Evolutionary conservation across 2,888 invertebrate genomes (phyloP), one percentile per base, ranked within the genome.

Genomic region (Gymnocheta viridis): DNA sequence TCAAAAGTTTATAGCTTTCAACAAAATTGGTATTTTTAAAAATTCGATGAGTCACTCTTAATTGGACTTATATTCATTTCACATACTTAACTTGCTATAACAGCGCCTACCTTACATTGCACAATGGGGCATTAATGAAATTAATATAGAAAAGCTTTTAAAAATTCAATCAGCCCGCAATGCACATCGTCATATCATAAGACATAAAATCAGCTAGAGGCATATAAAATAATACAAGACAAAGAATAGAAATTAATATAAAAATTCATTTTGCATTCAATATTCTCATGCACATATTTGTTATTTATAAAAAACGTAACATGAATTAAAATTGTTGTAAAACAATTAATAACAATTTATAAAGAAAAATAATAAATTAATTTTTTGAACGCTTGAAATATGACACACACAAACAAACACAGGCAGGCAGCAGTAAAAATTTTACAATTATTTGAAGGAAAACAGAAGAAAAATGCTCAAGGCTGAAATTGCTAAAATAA

Each of bases 261-360:
- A 79, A 66, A 67, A 27, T 51, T 35, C 69, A n/a, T n/a, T 67
- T 60, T 54, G 44, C 74, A 74, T 81, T 74, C 41, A 60, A 60
- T 51, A 67, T 66, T 49, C 29, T 41, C n/a, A n/a, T n/a, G n/a
- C n/a, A n/a, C n/a, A n/a, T n/a, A n/a, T n/a, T n/a, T n/a, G n/a
- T n/a, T n/a, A n/a, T n/a, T n/a, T n/a, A n/a, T n/a, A n/a, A n/a
- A n/a, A n/a, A n/a, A n/a, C n/a, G n/a, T n/a, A n/a, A n/a, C n/a
- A n/a, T 64, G 35, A 60, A 66, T 66, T 66, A n/a, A 66, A 35
- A 72, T 66, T 76, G 66, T 82, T 70, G 38, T 58, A 81, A 19
- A 64, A 76, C 62, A 70, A 82, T 82, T 82, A 70, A 74, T 77
- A 66, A 72, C 41, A 72, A 77, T 72, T 77, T 82, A 70, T 62